phyloP scores from a whole-genome alignment of 2,888 invertebrate genomes.

The Scaptomyza flava region DNA sequence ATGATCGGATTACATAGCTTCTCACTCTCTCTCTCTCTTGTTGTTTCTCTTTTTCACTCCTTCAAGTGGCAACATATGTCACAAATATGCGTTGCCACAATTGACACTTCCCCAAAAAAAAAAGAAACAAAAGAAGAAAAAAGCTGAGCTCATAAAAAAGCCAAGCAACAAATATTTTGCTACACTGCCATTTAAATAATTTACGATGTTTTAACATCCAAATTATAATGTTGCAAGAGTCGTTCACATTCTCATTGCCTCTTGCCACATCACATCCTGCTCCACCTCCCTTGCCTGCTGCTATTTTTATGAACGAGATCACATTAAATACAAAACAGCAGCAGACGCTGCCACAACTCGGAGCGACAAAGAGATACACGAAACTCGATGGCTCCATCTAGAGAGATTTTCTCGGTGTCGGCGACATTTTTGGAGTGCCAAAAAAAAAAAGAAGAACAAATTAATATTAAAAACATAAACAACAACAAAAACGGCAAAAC shows the following conservation, averaged over 20 bases:
- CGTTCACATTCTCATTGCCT: conserved; percentile 24
- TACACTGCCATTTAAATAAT: conserved; percentile 83
- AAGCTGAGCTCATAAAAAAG: conserved; percentile 68
- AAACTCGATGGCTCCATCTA: conserved; percentile 71
- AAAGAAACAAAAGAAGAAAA: conserved; percentile 1
- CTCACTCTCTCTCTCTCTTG: background rate
- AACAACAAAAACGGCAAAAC: conserved; percentile 31
- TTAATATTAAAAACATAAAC: conserved; percentile 18
- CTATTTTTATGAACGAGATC: conserved; percentile 80
- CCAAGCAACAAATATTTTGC: conserved; percentile 54
- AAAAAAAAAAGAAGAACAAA: conserved; percentile 53
- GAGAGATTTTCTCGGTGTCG: conserved; percentile 52
- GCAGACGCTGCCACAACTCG: background rate
- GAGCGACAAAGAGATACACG: background rate
- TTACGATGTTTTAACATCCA: conserved; percentile 84
- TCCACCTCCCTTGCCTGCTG: conserved; percentile 34
- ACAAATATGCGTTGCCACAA: conserved; percentile 78
- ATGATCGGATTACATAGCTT: conserved; percentile 77
- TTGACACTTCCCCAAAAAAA: conserved; percentile 64
- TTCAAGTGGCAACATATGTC: conserved; percentile 76
- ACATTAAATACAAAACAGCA: conserved; percentile 67
- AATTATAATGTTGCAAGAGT: conserved; percentile 81
- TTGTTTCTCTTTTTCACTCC: background rate
- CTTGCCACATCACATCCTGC: conserved; percentile 28
- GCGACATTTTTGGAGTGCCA: conserved; percentile 70